A percentile compares a stretch with the other conserved stretches of the same genome.
Evolutionary conservation across 2,113 vertebrate genomes (phyloP).

Genomic region (Butorides virescens): DNA sequence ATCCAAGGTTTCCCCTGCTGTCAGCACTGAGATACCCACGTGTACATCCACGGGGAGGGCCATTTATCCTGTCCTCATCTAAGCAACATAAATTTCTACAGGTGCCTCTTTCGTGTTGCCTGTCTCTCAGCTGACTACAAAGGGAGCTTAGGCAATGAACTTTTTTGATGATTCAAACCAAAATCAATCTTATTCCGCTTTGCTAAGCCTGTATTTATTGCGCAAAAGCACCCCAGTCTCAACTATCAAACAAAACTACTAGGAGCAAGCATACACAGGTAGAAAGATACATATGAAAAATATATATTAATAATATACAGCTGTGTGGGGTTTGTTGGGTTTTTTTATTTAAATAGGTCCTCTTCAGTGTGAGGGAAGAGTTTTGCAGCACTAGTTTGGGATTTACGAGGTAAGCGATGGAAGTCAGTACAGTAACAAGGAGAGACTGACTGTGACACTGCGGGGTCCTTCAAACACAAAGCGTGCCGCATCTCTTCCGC

Average conservation of each 20-base stretch:
- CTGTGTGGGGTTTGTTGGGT: not conserved
- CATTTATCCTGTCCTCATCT: not conserved
- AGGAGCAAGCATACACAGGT: not conserved
- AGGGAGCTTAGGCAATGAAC: not conserved
- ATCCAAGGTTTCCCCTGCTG: not conserved
- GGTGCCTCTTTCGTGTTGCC: not conserved
- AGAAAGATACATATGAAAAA: accelerated
- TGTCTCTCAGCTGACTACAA: not conserved
- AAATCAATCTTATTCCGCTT: not conserved
- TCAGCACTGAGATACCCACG: not conserved
- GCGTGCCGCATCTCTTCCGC: not conserved
- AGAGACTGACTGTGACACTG: not conserved
- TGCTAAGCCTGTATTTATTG: not conserved
- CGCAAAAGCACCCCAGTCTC: not conserved
- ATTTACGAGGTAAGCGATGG: not conserved
- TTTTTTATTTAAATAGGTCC: not conserved
- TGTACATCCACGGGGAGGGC: not conserved
- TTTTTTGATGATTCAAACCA: not conserved
- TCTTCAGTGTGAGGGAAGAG: not conserved
- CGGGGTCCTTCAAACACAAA: not conserved
- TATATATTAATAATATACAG: not conserved
- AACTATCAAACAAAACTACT: not conserved
- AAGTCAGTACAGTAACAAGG: not conserved
- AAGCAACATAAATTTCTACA: not conserved
- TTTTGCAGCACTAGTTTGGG: not conserved